A percentile compares a stretch with the other conserved stretches of the same genome.
phyloP scores from a whole-genome alignment of 2,113 vertebrate species.

The Acanthochromis polyacanthus region DNA sequence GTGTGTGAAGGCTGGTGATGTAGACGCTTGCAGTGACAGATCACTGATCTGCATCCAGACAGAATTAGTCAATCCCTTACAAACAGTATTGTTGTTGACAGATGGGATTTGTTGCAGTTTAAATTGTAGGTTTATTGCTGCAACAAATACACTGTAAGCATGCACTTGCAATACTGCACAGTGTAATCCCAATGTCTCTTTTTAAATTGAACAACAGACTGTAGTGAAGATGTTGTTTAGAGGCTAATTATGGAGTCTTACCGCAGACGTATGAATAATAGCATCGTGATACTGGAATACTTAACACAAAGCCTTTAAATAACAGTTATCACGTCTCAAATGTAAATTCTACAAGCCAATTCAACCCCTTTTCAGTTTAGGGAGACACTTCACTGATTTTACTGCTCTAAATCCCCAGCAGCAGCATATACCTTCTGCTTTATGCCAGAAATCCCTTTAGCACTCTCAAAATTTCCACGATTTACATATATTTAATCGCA shows the following conservation, averaged over 20 bases:
- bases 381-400: not conserved
- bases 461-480: not conserved
- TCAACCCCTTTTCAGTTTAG: not conserved
- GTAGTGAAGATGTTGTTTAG: slow-evolving; percentile 20
- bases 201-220: slow-evolving; percentile 5
- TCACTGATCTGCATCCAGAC: slow-evolving; percentile 14
- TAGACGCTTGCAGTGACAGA: slow-evolving; percentile 2
- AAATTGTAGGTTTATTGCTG: not conserved
- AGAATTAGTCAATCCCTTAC: not conserved
- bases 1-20: not conserved
- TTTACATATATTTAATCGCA: slow-evolving; percentile 7
- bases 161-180: too few relatives aligned
- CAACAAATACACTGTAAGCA: not conserved
- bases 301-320: too few relatives aligned
- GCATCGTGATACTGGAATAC: too few relatives aligned
- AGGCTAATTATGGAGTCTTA: slow-evolving; percentile 13
- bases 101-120: not conserved
- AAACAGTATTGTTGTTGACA: not conserved
- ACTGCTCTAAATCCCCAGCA: not conserved
- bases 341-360: not conserved
- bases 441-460: slow-evolving; percentile 7
- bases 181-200: too few relatives aligned
- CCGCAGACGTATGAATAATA: slow-evolving; percentile 20
- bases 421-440: not conserved
- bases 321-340: slow-evolving; percentile 14